Evolutionary conservation across 2,797 vertebrate species (phyloP), one percentile per base, ranked within the genome.

Genomic region (Merluccius polli): DNA sequence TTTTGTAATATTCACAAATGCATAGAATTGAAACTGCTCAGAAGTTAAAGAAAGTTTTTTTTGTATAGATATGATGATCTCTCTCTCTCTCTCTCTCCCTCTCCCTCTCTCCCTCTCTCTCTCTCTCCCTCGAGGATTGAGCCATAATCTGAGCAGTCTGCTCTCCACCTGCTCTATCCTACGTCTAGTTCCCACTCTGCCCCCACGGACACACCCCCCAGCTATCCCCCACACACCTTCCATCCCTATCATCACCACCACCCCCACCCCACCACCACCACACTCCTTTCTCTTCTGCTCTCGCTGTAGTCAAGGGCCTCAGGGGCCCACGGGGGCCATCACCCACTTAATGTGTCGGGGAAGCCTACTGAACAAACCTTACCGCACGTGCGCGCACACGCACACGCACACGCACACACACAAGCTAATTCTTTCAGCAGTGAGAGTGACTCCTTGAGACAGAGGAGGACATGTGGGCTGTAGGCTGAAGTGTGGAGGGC

Each of bases 121-220:
- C 71, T 79, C 75, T 70, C 33, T 70, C 71, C 38, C 29, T 15
- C 29, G 76, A 90, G 92, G 90, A 91, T 32, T 77, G 75, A 79
- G 79, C 73, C 83, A 89, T 93, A 93, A 94, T 93, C 90, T 90
- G 89, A 85, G 78, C 90, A 81, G 87, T 92, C 89, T 94, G 91
- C 87, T 91, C 86, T 90, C 90, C 92, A 89, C 91, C 92, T 92
- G 92, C 89, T 90, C 80, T 71, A 36, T 82, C 77, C 83, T 78
- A 79, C 85, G 84, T 78, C 83, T 87, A 71, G 84, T 85, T 87
- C 80, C 86, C 82, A 69, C 77, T 81, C 84, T 71, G 73, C 81
- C 86, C 79, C 82, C 72, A 59, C 84, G 84, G 88, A 86, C 81
- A 71, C 67, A 77, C 78, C n/a, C 27, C 31, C 81, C 44, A 24